Evolutionary conservation across 2,888 invertebrate genomes (phyloP).

Genomic region (Archaeoteleia sp.): DNA sequence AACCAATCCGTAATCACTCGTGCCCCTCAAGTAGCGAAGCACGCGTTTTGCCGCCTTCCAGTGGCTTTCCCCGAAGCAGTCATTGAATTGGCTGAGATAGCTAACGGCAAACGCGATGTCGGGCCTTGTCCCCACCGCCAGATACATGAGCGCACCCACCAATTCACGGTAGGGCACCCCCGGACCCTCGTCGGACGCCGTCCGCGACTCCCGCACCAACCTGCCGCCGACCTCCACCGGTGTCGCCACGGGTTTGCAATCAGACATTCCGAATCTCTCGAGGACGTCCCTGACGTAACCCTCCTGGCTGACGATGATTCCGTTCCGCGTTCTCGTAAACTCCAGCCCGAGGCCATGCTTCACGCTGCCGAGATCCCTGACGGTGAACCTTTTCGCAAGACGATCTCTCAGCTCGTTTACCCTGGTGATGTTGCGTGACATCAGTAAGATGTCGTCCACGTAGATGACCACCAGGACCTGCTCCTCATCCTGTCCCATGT

Average conservation of each 20-base stretch:
- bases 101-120: conserved; percentile 25
- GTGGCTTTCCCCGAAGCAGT: too few species aligned
- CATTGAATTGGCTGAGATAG: conserved; percentile 23
- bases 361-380: conserved; percentile 22
- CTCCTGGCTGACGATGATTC: conserved; percentile 7
- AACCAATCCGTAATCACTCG: too few species aligned
- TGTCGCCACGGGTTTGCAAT: conserved; percentile 19
- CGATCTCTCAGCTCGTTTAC: not conserved
- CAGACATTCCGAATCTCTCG: conserved; percentile 18
- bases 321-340: not conserved
- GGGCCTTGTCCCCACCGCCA: conserved; percentile 18
- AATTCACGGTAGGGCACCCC: conserved; percentile 24
- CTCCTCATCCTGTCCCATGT: conserved; percentile 10
- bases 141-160: conserved; percentile 22
- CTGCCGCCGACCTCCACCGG: conserved; percentile 16
- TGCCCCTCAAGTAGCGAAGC: too few species aligned
- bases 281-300: conserved; percentile 25
- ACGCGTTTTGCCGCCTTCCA: too few species aligned
- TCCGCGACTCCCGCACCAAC: not conserved
- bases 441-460: conserved; percentile 45
- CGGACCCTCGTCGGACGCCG: not conserved
- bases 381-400: not conserved
- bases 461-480: conserved; percentile 28
- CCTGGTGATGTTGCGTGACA: not conserved
- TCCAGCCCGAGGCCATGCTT: conserved; percentile 27